Evolutionary conservation across 2,113 vertebrate genomes (phyloP).

Genomic region (Gavialis gangeticus): DNA sequence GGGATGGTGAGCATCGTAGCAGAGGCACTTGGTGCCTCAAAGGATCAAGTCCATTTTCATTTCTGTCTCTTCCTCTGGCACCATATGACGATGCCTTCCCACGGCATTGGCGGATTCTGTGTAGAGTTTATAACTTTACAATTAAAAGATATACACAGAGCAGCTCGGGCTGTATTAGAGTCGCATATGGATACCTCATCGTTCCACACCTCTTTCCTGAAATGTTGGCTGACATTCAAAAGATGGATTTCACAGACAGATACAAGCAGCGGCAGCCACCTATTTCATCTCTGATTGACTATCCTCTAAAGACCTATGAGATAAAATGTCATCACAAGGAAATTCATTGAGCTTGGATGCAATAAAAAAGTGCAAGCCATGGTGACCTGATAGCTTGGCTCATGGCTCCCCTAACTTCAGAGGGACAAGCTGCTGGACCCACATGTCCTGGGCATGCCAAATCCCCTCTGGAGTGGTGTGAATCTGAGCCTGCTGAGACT

Average conservation of each 20-base stretch:
- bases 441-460: rapidly evolving
- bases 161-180: rapidly evolving
- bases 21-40: not conserved
- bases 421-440: not conserved
- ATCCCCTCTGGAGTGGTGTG: not conserved
- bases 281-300: not conserved
- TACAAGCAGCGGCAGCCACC: not conserved
- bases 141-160: not conserved
- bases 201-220: not conserved
- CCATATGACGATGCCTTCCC: not conserved
- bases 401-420: rapidly evolving
- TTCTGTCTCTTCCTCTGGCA: rapidly evolving
- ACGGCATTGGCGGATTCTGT: not conserved
- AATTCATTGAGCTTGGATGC: not conserved
- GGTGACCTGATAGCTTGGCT: not conserved
- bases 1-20: not conserved
- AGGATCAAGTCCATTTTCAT: not conserved
- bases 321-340: rapidly evolving
- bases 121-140: not conserved
- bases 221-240: not conserved
- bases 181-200: rapidly evolving
- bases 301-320: not conserved
- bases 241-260: not conserved
- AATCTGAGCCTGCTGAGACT: not conserved
- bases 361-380: not conserved